Evolutionary conservation across 2,113 vertebrate genomes (phyloP), one percentile per base, ranked within the genome.

Genomic region (Urocolius indicus): DNA sequence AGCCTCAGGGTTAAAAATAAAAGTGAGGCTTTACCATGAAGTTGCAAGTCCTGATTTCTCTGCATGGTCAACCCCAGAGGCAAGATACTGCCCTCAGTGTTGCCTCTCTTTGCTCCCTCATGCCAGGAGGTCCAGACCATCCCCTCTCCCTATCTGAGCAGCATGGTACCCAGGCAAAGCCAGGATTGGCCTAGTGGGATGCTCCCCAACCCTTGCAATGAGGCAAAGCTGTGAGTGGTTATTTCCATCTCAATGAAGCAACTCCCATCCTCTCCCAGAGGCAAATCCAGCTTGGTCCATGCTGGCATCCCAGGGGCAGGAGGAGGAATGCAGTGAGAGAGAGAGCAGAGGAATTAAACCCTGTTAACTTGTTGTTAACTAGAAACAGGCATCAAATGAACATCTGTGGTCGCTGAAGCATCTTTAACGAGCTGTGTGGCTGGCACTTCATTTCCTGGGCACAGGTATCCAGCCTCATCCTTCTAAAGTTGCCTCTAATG

Each of bases 401-500:
- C 12, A 22, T 18, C 95, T 58, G 72, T 24, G n/a, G 36, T 11
- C n/a, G 46, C 82, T 4, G 16, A 65, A 85, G 54, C 55, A 79
- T 51, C 29, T 55, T 45, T 69, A 10, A 10, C 1, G 16, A 77
- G 73, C 34, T 3, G 55, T 24, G 61, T 84, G 86, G 62, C 13
- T 10, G 82, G 68, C 2, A 34, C 69, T 51, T 65, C 29, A 80
- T 92, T 95, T 92, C 68, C 46, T 19, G 7, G 74, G 85, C 85
- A 43, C 87, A 58, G 83, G 87, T 90, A 72, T 79, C 94, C 96
- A 94, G 86, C 74, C 69, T 76, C 55, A 13, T 93, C 84, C 43
- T 79, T 87, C 91, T 81, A 79, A 71, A 82, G 78, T 96, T 89
- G 78, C 82, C 84, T 63, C 21, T 80, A 90, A 97, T 79, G 93